phyloP scores from a whole-genome alignment of 2,113 vertebrate genomes.

The Phaethornis superciliosus region DNA sequence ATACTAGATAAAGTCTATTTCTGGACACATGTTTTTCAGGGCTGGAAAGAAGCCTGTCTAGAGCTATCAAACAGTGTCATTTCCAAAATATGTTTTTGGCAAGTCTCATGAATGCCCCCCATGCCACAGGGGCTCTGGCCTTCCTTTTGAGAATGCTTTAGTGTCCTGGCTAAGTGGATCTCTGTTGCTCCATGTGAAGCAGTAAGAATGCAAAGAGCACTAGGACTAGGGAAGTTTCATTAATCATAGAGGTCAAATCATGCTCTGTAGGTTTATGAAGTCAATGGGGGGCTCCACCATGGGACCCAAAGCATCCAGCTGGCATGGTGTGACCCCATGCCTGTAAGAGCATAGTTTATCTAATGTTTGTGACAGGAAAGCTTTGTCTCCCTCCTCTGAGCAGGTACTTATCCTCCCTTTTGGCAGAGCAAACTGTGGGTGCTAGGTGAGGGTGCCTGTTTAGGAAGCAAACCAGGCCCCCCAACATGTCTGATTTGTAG shows the following conservation, averaged over 20 bases:
- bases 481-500: not conserved
- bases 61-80: rapidly evolving
- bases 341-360: not conserved
- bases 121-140: rapidly evolving
- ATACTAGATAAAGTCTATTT: not conserved
- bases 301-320: not conserved
- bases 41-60: not conserved
- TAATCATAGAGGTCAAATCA: not conserved
- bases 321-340: not conserved
- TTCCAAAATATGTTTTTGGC: not conserved
- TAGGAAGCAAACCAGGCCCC: not conserved
- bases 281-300: not conserved
- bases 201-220: not conserved
- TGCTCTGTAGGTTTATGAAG: not conserved
- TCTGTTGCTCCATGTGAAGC: not conserved
- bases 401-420: too few relatives aligned
- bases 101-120: not conserved
- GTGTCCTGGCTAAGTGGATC: not conserved
- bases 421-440: not conserved
- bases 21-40: not conserved
- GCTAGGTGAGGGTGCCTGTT: not conserved
- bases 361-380: not conserved
- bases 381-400: not conserved
- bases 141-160: not conserved
- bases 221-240: not conserved